A percentile compares a stretch with the other conserved stretches of the same genome.
phyloP scores from a whole-genome alignment of 2,888 invertebrate species.

The Lacanobia oleracea region DNA sequence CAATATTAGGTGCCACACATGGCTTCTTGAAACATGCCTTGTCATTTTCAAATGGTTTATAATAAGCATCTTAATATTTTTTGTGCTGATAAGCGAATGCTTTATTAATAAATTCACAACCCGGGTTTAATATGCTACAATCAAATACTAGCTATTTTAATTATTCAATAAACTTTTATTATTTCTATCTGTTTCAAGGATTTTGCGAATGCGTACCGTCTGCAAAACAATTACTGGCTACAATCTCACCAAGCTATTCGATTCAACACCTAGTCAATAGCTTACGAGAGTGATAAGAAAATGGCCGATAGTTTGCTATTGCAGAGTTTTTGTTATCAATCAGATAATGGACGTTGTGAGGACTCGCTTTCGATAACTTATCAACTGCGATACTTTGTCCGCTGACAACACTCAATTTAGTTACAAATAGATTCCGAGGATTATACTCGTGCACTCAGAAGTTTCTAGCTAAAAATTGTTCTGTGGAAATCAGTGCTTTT shows the following conservation, averaged over 20 bases:
- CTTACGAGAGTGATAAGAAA: constrained; percentile 39
- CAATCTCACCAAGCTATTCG: constrained; percentile 19
- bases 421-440: constrained; percentile 60
- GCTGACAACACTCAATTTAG: constrained; percentile 66
- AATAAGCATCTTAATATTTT: constrained; percentile 11
- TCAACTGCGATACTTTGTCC: constrained; percentile 65
- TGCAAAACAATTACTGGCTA: constrained; percentile 7
- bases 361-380: constrained; percentile 79
- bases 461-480: constrained; percentile 37
- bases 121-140: not conserved
- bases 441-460: constrained; percentile 57
- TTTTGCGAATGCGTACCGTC: not conserved
- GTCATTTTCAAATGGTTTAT: constrained; percentile 11
- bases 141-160: not conserved
- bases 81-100: constrained; percentile 5
- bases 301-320: constrained; percentile 50
- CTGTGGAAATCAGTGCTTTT: constrained; percentile 34
- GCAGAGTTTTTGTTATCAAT: constrained; percentile 67
- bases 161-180: constrained; percentile 12
- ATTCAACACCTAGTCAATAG: constrained; percentile 38
- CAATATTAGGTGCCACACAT: not conserved
- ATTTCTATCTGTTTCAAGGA: not conserved
- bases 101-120: constrained; percentile 29
- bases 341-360: constrained; percentile 77
- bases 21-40: not conserved